Evolutionary conservation across 2,888 invertebrate genomes (phyloP).

Genomic region (Athalia cordata): DNA sequence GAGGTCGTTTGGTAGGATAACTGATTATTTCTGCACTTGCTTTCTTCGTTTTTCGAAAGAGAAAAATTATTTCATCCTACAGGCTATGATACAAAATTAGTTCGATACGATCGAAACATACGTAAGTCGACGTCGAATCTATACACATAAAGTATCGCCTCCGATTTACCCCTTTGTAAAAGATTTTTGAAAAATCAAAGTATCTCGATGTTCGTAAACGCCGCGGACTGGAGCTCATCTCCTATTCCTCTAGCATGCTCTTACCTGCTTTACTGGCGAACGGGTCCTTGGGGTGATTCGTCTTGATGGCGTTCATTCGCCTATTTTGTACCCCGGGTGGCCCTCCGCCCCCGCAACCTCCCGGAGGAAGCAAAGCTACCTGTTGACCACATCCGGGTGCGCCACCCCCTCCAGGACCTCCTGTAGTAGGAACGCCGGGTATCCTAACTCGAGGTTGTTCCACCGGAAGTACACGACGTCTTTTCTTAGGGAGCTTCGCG

Average conservation of each 20-base stretch:
- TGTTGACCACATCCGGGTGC: slow-evolving; percentile 59
- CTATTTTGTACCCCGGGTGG: slow-evolving; percentile 79
- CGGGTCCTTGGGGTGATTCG: slow-evolving; percentile 89
- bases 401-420: slow-evolving; percentile 65
- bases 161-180: no score
- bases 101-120: no score
- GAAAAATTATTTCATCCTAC: no score
- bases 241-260: slow-evolving; percentile 57
- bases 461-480: slow-evolving; percentile 96
- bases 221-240: background rate
- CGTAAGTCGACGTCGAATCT: no score
- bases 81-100: no score
- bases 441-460: slow-evolving; percentile 82
- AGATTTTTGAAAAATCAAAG: background rate
- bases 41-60: no score
- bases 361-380: slow-evolving; percentile 52
- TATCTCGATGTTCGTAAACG: background rate
- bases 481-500: slow-evolving; percentile 98
- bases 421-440: slow-evolving; percentile 73
- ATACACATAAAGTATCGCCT: no score
- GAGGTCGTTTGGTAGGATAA: no score
- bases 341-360: slow-evolving; percentile 74
- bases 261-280: slow-evolving; percentile 88
- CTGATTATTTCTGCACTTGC: no score
- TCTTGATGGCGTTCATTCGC: slow-evolving; percentile 91